These are phyloP conservation scores for Ctenodactylus gundi DNA, from an alignment of 2,113 vertebrate species.

Conservation along the genomic window DNA sequence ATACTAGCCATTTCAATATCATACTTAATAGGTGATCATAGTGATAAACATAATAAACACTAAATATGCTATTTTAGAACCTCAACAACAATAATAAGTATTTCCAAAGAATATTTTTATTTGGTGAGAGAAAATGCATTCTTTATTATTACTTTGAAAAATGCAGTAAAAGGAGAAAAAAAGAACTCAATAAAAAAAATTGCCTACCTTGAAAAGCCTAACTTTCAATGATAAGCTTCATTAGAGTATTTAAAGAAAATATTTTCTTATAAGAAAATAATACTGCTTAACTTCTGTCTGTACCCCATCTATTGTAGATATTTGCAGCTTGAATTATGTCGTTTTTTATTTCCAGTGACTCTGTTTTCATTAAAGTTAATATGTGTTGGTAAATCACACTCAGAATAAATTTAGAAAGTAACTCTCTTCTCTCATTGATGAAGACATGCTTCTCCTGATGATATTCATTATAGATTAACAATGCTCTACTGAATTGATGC, in stretches of 20 bases:
- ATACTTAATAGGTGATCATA: neutral
- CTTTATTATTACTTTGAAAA: neutral
- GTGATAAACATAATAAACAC: neutral
- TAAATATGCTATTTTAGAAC: neutral
- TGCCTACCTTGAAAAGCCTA: neutral
- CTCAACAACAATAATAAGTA: neutral
- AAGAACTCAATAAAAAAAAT: neutral
- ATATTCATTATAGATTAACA: neutral
- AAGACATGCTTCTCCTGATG: neutral
- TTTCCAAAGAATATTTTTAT: neutral
- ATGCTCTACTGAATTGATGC: neutral
- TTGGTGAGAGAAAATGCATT: neutral
- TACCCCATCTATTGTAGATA: neutral
- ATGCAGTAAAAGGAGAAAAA: neutral
- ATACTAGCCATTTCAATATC: neutral
- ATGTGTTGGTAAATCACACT: neutral
- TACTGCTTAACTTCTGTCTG: neutral
- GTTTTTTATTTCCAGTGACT: neutral
- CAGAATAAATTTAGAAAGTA: neutral
- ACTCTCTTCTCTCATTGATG: neutral
- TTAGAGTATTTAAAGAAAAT: no score
- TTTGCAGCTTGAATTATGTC: neutral
- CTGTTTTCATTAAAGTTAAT: neutral
- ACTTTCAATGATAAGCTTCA: neutral
- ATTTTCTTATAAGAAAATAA: no score